Conservation (phyloP, 2,113 vertebrate genomes). For the Aix galericulata region DNA sequence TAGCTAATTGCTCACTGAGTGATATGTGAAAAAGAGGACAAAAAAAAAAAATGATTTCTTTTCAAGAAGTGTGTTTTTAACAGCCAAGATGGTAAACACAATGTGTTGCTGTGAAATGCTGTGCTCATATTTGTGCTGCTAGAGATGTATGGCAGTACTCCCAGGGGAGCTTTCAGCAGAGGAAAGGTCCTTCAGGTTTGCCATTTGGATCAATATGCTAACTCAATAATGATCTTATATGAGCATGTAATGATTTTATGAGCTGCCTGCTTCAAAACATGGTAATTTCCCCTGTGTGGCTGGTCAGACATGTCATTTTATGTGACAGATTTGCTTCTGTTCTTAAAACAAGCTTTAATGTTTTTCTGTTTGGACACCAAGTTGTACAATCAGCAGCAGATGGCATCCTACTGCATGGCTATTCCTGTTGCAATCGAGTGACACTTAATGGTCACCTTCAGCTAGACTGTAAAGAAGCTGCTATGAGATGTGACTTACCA, state of each 20-base stretch:
- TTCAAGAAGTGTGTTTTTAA: background rate
- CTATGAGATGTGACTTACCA: background rate
- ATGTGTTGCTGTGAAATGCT: background rate
- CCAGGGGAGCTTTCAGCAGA: background rate
- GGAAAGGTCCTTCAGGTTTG: background rate
- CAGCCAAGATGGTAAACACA: background rate
- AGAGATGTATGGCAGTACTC: rapidly evolving
- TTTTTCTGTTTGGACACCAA: background rate
- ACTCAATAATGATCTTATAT: background rate
- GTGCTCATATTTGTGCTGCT: rapidly evolving
- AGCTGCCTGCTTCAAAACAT: background rate
- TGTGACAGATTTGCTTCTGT: background rate
- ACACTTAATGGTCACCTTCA: background rate
- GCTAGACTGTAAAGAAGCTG: background rate
- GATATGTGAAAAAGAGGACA: background rate
- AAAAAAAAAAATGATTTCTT: background rate
- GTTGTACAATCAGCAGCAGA: background rate
- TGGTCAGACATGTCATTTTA: background rate
- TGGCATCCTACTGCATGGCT: background rate
- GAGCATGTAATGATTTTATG: background rate
- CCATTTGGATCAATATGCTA: background rate
- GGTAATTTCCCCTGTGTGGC: background rate
- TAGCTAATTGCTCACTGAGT: background rate
- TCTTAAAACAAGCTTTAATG: background rate
- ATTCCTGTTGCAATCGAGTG: background rate